Evolutionary conservation across 2,113 vertebrate species (phyloP).

Genomic region (Desmodus rotundus): DNA sequence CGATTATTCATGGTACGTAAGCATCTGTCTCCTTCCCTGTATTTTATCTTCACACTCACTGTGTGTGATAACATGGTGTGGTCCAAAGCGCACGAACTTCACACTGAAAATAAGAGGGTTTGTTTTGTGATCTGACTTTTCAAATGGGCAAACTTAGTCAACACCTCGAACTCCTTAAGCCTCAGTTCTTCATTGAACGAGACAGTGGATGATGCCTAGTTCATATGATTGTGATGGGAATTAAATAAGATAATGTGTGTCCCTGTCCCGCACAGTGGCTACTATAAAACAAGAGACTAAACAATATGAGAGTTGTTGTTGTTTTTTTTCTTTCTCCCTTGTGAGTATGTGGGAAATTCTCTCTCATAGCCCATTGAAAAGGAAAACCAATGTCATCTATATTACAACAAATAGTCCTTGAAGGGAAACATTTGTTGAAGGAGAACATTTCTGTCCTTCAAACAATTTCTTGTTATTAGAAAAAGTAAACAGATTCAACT

Average conservation of each 20-base stretch:
- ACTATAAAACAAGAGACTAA: neutral
- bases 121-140: neutral
- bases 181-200: neutral
- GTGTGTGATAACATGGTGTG: neutral
- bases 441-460: neutral
- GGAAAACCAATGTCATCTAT: neutral
- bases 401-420: neutral
- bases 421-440: neutral
- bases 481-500: neutral
- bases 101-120: neutral
- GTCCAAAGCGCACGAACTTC: neutral
- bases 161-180: neutral
- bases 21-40: neutral
- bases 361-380: neutral
- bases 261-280: neutral
- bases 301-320: neutral
- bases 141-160: neutral
- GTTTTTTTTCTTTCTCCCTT: neutral
- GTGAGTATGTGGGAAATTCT: neutral
- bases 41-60: neutral
- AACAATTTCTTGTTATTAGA: neutral
- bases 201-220: neutral
- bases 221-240: neutral
- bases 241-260: neutral
- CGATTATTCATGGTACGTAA: neutral